Evolutionary conservation across 2,797 vertebrate genomes (phyloP).

Genomic region (Cichlasoma orientale): DNA sequence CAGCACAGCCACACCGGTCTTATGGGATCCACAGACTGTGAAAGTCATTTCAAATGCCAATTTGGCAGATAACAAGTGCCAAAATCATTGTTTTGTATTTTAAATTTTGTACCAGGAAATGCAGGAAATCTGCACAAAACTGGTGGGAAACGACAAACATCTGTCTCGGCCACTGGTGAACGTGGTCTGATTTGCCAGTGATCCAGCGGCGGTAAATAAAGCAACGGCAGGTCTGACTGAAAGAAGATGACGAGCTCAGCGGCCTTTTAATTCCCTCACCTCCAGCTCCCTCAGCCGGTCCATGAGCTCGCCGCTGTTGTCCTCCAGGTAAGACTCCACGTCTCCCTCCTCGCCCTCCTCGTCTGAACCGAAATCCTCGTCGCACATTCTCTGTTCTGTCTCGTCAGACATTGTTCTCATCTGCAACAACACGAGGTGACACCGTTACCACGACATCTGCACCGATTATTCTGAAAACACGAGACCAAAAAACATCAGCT

Average conservation of each 20-base stretch:
- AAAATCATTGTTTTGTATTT: too few species aligned
- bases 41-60: too few species aligned
- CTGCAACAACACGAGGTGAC: constrained; percentile 43
- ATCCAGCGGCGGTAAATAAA: not conserved
- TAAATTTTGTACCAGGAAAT: fast-evolving
- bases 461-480: not conserved
- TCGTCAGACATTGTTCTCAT: constrained; percentile 87
- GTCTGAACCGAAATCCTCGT: constrained; percentile 80
- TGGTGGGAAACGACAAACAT: fast-evolving
- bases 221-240: not conserved
- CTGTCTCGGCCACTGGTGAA: not conserved
- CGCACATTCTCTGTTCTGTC: constrained; percentile 80
- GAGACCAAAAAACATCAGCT: not conserved
- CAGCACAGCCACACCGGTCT: too few species aligned
- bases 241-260: not conserved
- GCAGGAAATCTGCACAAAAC: not conserved
- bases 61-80: not conserved
- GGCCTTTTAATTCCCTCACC: constrained; percentile 67
- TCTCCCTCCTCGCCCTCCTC: constrained; percentile 77
- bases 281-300: constrained; percentile 91
- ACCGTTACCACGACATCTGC: not conserved
- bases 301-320: constrained; percentile 90
- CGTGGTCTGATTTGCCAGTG: not conserved
- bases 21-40: too few species aligned
- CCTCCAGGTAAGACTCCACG: constrained; percentile 82